Conservation (phyloP, 2,113 vertebrate genomes). For the Fregata magnificens region DNA sequence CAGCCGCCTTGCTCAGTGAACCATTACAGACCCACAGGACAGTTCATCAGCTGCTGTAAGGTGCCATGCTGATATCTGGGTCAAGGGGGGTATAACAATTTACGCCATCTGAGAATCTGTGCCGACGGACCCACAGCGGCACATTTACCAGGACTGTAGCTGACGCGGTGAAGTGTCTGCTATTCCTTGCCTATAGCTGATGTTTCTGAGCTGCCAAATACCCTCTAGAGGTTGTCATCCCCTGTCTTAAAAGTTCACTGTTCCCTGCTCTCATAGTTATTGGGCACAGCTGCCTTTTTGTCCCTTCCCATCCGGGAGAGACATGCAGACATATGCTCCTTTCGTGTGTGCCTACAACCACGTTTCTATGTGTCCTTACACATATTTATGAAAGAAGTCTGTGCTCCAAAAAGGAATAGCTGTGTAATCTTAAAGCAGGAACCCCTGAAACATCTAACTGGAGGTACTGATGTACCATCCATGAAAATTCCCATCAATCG, state of each 20-base stretch:
- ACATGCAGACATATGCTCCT: background rate
- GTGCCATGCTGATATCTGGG: background rate
- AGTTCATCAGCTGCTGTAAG: background rate
- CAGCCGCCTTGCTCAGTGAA: background rate
- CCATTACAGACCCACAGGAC: background rate
- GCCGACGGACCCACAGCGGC: background rate
- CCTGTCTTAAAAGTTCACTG: background rate
- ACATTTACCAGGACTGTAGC: background rate
- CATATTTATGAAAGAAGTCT: background rate
- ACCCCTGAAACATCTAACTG: background rate
- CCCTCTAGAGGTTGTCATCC: background rate
- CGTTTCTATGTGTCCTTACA: background rate
- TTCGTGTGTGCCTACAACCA: background rate
- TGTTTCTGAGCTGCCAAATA: conserved; percentile 2
- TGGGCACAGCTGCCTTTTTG: background rate
- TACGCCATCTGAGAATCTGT: background rate
- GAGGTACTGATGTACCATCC: background rate
- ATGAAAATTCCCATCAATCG: background rate
- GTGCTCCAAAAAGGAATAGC: background rate
- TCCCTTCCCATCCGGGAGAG: background rate
- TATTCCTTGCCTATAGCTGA: background rate
- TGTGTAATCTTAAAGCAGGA: background rate
- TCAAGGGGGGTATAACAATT: background rate
- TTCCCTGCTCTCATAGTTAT: background rate
- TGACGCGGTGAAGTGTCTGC: background rate